Percentiles rank a stretch among this genome's conserved stretches.
These are phyloP conservation scores for Symphodus melops DNA, from an alignment of 2,113 vertebrate species.

Conservation along the genomic window DNA sequence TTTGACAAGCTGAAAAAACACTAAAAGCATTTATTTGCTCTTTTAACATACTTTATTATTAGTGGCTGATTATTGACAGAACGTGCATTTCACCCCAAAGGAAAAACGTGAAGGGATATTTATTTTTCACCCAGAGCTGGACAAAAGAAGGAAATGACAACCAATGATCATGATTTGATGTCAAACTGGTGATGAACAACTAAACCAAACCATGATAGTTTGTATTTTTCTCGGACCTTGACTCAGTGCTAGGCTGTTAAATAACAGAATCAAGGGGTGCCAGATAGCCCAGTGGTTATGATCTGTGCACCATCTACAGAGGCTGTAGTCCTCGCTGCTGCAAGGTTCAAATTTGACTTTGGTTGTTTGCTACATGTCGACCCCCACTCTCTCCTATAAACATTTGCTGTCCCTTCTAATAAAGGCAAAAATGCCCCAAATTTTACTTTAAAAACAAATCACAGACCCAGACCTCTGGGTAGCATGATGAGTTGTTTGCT, in stretches of 20 bases:
- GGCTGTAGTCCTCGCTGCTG: too few relatives aligned
- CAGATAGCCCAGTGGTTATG: too few relatives aligned
- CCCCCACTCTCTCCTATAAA: too few relatives aligned
- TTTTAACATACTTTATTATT: constrained; percentile 40
- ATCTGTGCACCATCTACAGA: too few relatives aligned
- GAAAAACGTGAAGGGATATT: too few relatives aligned
- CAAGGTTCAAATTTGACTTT: too few relatives aligned
- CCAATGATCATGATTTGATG: background rate
- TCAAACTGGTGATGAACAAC: constrained; percentile 22
- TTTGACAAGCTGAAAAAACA: constrained; percentile 11
- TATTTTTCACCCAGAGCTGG: background rate
- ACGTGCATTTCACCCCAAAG: too few relatives aligned
- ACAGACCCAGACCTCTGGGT: constrained; percentile 36
- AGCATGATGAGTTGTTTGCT: constrained; percentile 55
- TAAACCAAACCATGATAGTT: constrained; percentile 20
- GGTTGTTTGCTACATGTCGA: too few relatives aligned
- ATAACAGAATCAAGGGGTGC: background rate
- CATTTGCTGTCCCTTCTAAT: too few relatives aligned
- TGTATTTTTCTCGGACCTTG: constrained; percentile 9
- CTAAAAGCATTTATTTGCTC: constrained; percentile 16
- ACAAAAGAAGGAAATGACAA: background rate
- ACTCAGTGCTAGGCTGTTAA: constrained; percentile 53
- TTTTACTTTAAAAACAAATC: background rate
- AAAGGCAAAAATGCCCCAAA: too few relatives aligned
- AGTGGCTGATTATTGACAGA: constrained; percentile 10